Evolutionary conservation across 2,888 invertebrate species (phyloP), one percentile per base, ranked within the genome.

Genomic region (Magallana nippona): DNA sequence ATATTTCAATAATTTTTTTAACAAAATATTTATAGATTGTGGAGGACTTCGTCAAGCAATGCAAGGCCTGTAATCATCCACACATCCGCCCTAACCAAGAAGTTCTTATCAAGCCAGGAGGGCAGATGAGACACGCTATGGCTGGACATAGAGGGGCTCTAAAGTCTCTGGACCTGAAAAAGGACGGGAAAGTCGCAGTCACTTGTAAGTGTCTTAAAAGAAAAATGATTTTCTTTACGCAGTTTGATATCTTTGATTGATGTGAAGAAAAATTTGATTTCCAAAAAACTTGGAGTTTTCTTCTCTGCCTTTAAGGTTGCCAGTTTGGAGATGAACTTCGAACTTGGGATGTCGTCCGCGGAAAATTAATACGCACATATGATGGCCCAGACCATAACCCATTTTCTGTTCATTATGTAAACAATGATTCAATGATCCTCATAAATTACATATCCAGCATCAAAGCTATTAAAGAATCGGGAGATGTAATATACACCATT

Each of bases 41-140:
- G 1, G 77, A 27, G 17, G 79, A 44, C 0, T 88, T 89, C 56
- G 81, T 88, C 0, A 22, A 84, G 11, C 78, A 85, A 44, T 89
- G 86, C 58, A 78, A 63, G 22, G 71, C 60, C 11, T 87, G 87
- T 60, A 82, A 79, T 10, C 62, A 79, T 11, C 82, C 83, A 0
- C 85, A 86, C 78, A 62, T 91, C 11, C 84, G 86, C 22, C 89
- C 90, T 0, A 85, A 84, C 56, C 82, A 81, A 44, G 79, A 85
- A 5, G 44, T 89, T 10, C 81, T 91, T 1, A 87, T 87, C 2
- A 85, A 86, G 32, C 89, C 90, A 55, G 90, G 90, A 10, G 91
- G 91, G 78, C 89, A 89, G 79, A 85, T 90, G 27, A 82, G 90
- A 5, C 88, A 88, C 84, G 88, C 87, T 85, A 78, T 91, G 63